Percentiles rank a stretch among this genome's conserved stretches.
These are phyloP conservation scores for Benthosema pterotum DNA, from an alignment of 2,797 vertebrate species.

Conservation along the genomic window DNA sequence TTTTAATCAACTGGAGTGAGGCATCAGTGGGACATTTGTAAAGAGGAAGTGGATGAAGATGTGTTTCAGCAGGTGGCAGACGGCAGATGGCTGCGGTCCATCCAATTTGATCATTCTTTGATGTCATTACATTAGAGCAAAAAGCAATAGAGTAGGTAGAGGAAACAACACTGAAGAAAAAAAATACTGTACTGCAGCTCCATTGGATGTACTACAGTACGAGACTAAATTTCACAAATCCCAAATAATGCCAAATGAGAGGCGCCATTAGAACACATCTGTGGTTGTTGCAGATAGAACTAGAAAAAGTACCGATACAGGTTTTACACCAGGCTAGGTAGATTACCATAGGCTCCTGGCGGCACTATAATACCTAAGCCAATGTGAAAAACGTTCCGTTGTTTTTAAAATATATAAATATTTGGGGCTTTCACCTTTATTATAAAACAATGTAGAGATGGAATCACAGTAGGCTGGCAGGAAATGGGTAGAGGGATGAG, in stretches of 20 bases:
- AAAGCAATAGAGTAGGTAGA: constrained; percentile 32
- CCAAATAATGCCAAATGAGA: constrained; percentile 42
- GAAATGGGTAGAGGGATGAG: no score
- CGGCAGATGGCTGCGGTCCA: constrained; percentile 52
- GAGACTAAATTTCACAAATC: constrained; percentile 40
- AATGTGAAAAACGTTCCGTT: no score
- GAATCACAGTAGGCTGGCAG: no score
- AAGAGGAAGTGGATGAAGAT: constrained; percentile 22
- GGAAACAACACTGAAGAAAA: not conserved
- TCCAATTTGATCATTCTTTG: constrained; percentile 43
- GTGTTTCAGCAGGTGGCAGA: constrained; percentile 7
- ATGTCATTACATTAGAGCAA: constrained; percentile 55
- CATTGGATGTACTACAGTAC: constrained; percentile 34
- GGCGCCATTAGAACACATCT: constrained; percentile 38
- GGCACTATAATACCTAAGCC: no score
- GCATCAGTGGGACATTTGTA: constrained; percentile 10
- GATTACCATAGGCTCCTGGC: no score
- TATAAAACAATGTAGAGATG: no score
- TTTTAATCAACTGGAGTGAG: no score
- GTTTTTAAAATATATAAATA: no score
- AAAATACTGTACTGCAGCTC: constrained; percentile 28
- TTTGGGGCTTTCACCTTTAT: no score
- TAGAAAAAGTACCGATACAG: constrained; percentile 9
- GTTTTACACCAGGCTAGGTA: no score
- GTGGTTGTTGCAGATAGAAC: constrained; percentile 50